Evolutionary conservation across 2,113 vertebrate genomes (phyloP).

Genomic region (Oryzias javanicus): DNA sequence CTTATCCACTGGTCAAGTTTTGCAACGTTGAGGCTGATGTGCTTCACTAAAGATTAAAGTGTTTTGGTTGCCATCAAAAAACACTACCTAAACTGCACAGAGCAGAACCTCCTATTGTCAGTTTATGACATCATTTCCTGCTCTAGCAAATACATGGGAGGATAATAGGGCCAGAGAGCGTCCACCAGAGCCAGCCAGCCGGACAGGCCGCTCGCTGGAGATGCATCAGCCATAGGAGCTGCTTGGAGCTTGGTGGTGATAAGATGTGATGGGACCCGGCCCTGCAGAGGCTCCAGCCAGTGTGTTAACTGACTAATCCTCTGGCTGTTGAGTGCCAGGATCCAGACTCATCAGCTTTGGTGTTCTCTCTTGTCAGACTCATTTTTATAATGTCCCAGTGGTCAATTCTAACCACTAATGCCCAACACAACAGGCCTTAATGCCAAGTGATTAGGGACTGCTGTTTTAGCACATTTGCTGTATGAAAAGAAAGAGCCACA

Average conservation of each 20-base stretch:
- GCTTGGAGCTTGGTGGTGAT: conserved; percentile 63
- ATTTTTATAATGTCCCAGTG: conserved; percentile 76
- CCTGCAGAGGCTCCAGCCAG: conserved; percentile 62
- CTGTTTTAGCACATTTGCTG: conserved; percentile 80
- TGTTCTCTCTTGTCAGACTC: conserved; percentile 78
- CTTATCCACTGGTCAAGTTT: background rate
- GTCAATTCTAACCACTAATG: conserved; percentile 81
- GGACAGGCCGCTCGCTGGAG: conserved; percentile 42
- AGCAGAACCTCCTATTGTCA: conserved; percentile 1
- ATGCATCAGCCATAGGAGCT: conserved; percentile 52
- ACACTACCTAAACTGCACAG: background rate
- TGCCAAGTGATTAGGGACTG: conserved; percentile 80
- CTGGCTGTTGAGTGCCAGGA: conserved; percentile 68
- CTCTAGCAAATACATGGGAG: conserved; percentile 6
- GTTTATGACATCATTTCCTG: conserved; percentile 1
- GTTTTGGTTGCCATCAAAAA: background rate
- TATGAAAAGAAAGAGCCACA: conserved; percentile 69
- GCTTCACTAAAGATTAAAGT: background rate
- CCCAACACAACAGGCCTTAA: conserved; percentile 81
- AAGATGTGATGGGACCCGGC: conserved; percentile 69
- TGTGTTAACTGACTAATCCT: conserved; percentile 76
- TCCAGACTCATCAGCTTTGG: conserved; percentile 80
- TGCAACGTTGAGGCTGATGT: conserved; percentile 4
- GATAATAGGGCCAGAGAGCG: conserved; percentile 38
- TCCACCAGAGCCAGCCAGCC: conserved; percentile 36